Base-by-base conservation (phyloP, 2,797 vertebrate genomes). In the Ambastaia sidthimunki region DNA sequence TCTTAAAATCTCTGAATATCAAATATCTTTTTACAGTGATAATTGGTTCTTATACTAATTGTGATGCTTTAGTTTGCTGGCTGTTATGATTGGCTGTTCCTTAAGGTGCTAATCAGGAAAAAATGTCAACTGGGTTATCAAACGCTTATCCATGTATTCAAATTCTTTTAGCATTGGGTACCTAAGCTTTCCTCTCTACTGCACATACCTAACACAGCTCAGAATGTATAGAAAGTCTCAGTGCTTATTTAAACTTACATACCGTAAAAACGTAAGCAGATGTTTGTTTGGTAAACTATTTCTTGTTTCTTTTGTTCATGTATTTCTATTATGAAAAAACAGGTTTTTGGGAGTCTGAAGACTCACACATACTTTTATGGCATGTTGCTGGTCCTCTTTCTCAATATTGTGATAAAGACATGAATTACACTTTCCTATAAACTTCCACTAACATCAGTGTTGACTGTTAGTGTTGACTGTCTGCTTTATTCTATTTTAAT, bases 221-320 rank as follows among this genome's bases (percentile, higher is more conserved):
- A 4, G 4, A 63, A 63, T 0, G 18, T 1, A 74, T 16, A n/a
- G 7, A n/a, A 31, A 44, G 10, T 62, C 44, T 62, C 41, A 15
- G 57, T 19, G 41, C 23, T 74, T 44, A 13, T 48, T 60, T 60
- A 16, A 62, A 62, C 15, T 9, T 28, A 28, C 28, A 28, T 28
- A 28, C 28, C 28, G 28, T 28, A 28, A 19, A 11, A 52, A 34
- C 13, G 5, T 18, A 11, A 10, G 21, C 57, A 31, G 23, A n/a
- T 2, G 5, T 73, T 63, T 52, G n/a, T 54, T 66, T 68, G 54
- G 13, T 76, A 63, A 85, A 28, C 13, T 50, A 7, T 63, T 25
- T 65, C 54, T 25, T 50, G 5, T 15, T 60, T 41, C 16, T 52
- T 47, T 69, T 47, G 63, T 48, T 76, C 41, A 67, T 71, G n/a